Percentiles rank a stretch among this genome's conserved stretches.
These are phyloP conservation scores for Drosophila bifasciata DNA, from an alignment of 1,140 invertebrate species.

Conservation along the genomic window DNA sequence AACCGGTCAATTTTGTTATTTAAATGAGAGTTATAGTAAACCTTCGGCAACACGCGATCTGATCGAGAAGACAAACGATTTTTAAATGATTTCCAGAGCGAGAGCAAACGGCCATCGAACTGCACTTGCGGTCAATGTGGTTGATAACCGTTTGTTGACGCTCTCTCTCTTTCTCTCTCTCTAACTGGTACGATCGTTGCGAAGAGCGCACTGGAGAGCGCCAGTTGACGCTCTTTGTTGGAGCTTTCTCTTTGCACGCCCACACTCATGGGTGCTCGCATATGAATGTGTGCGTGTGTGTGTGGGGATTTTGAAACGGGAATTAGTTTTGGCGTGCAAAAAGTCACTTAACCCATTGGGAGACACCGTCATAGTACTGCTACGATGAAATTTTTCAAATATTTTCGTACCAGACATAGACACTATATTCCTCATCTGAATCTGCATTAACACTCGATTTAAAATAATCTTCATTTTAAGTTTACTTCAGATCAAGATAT, in stretches of 20 bases:
- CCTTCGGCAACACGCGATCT: conserved; percentile 33
- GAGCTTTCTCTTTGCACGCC: not conserved
- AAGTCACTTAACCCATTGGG: conserved; percentile 34
- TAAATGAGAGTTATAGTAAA: conserved; percentile 1
- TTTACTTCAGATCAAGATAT: too few species aligned
- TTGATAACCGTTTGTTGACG: conserved; percentile 10
- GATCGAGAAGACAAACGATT: conserved; percentile 28
- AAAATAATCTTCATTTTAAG: not conserved
- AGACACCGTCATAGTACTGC: not conserved
- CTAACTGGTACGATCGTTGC: not conserved
- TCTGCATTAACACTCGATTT: not conserved
- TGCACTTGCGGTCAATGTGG: conserved; percentile 19
- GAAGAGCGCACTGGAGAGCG: conserved; percentile 1
- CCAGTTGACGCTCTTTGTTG: not conserved
- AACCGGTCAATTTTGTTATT: conserved; percentile 2
- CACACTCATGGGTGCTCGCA: not conserved
- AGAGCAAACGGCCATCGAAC: conserved; percentile 43
- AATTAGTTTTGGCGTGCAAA: conserved; percentile 15
- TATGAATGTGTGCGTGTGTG: conserved; percentile 4
- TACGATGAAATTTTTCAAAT: not conserved
- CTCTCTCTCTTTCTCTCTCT: too few species aligned
- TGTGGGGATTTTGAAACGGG: conserved; percentile 26
- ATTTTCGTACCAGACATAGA: too few species aligned
- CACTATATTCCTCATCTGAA: not conserved
- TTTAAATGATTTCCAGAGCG: conserved; percentile 52